These are phyloP conservation scores for Nephila pilipes DNA, from an alignment of 1,140 invertebrate species.

Conservation along the genomic window DNA sequence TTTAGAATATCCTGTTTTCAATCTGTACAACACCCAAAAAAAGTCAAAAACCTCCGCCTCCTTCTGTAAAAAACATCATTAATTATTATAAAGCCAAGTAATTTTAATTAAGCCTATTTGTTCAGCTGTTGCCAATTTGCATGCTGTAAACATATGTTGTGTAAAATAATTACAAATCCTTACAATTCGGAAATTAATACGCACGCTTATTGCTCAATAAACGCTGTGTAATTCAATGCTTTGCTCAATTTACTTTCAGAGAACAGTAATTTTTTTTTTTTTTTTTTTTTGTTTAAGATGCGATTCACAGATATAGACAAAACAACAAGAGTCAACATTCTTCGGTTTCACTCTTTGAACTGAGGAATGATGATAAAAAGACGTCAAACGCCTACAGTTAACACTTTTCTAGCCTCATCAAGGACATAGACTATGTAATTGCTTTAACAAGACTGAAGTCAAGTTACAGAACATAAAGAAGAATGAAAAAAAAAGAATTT, in stretches of 20 bases:
- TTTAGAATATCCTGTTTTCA: neutral
- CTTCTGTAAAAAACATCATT: neutral
- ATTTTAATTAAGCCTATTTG: slow-evolving; percentile 6
- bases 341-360: slow-evolving; percentile 11
- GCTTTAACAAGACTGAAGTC: slow-evolving; percentile 53
- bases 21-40: neutral
- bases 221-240: neutral
- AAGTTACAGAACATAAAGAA: slow-evolving; percentile 29
- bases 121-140: neutral
- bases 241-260: neutral
- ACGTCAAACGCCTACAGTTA: slow-evolving; percentile 57
- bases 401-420: slow-evolving; percentile 47
- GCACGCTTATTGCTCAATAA: neutral
- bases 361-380: slow-evolving; percentile 9
- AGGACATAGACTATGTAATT: slow-evolving; percentile 46
- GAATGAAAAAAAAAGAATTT: slow-evolving; percentile 20
- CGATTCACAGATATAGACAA: slow-evolving; percentile 5
- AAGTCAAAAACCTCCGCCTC: neutral
- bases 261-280: neutral
- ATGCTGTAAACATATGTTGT: neutral
- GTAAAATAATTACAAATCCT: neutral
- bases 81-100: neutral
- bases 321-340: slow-evolving; percentile 44
- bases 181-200: neutral
- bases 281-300: neutral